Percentiles rank a stretch among this genome's conserved stretches.
phyloP scores from a whole-genome alignment of 2,888 invertebrate species.

The Agonopterix heracliana region DNA sequence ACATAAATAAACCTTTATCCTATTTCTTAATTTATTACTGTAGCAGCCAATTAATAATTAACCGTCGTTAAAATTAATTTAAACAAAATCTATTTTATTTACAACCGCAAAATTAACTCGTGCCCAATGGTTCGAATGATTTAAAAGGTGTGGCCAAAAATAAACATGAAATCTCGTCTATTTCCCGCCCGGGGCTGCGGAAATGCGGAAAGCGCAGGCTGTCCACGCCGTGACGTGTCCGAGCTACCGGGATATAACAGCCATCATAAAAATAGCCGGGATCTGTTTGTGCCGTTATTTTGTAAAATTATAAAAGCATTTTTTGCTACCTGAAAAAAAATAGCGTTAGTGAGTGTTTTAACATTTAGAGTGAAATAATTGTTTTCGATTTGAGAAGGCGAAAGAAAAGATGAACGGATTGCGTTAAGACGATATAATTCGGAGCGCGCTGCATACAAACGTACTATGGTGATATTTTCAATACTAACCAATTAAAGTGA shows the following conservation, averaged over 20 bases:
- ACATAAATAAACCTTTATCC: no score
- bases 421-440: no score
- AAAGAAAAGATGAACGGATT: no score
- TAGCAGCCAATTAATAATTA: no score
- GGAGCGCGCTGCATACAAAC: no score
- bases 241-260: conserved; percentile 37
- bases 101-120: conserved; percentile 1
- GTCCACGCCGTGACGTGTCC: conserved; percentile 48
- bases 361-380: no score
- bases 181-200: conserved; percentile 44
- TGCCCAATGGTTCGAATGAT: conserved; percentile 37
- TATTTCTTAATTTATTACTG: no score
- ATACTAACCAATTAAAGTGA: no score
- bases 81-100: not conserved
- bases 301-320: not conserved
- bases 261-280: conserved; percentile 1
- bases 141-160: conserved; percentile 45
- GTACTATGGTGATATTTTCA: no score
- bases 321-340: not conserved
- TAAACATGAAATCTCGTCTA: conserved; percentile 51
- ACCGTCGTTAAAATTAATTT: no score
- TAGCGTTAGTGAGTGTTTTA: no score
- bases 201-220: conserved; percentile 29
- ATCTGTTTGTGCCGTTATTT: not conserved
- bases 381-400: no score